These are phyloP conservation scores for Trachelus iudaicus DNA, from an alignment of 2,888 invertebrate species.

Conservation along the genomic window DNA sequence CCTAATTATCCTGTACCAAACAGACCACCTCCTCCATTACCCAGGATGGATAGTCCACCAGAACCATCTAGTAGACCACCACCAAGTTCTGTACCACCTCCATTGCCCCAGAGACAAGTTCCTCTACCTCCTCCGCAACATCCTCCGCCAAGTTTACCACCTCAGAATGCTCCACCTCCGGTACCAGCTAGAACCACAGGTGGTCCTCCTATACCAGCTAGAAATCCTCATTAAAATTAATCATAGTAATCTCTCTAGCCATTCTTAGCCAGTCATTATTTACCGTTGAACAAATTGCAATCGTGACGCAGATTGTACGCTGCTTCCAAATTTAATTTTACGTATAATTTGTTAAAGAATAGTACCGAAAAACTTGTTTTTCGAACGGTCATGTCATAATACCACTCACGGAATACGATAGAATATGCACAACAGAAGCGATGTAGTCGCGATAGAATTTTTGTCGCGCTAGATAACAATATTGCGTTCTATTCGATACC, in stretches of 20 bases:
- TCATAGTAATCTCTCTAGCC: constrained; percentile 9
- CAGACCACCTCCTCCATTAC: constrained; percentile 60
- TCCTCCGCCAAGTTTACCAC: constrained; percentile 64
- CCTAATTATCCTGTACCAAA: constrained; percentile 57
- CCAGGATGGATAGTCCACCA: constrained; percentile 45
- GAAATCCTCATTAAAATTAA: constrained; percentile 53
- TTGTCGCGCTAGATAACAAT: not conserved
- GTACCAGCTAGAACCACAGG: constrained; percentile 72
- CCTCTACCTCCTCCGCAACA: constrained; percentile 57
- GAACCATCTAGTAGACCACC: constrained; percentile 40
- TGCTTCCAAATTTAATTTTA: not conserved
- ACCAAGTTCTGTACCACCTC: constrained; percentile 55
- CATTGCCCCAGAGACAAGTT: constrained; percentile 57
- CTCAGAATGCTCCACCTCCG: constrained; percentile 67
- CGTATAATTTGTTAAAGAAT: not conserved
- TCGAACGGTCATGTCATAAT: not conserved
- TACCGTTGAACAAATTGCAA: constrained; percentile 4
- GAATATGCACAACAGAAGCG: too few species aligned
- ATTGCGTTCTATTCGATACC: not conserved
- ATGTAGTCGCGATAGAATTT: too few species aligned
- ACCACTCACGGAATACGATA: not conserved
- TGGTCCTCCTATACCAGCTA: constrained; percentile 77
- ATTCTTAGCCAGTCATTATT: constrained; percentile 15
- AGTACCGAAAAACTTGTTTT: not conserved
- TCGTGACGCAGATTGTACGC: not conserved